A percentile compares a stretch with the other conserved stretches of the same genome.
phyloP scores from a whole-genome alignment of 2,888 invertebrate genomes.

The Patella depressa region DNA sequence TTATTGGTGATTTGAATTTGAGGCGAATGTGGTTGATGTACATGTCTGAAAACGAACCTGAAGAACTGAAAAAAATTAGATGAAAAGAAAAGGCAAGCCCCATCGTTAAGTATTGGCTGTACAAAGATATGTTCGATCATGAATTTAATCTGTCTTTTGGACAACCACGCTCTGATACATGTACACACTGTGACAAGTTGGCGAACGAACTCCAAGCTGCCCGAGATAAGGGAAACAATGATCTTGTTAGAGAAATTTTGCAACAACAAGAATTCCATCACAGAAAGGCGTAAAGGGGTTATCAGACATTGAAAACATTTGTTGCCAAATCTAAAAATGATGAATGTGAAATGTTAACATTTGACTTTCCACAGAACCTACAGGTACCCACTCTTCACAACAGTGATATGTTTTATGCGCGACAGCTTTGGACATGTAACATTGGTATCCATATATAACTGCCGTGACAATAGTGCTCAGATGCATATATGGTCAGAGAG shows the following conservation, averaged over 20 bases:
- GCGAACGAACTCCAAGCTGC: background rate
- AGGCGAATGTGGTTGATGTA: background rate
- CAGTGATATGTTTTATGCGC: slow-evolving; percentile 28
- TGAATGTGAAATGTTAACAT: slow-evolving; percentile 25
- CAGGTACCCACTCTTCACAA: slow-evolving; percentile 24
- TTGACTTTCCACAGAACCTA: slow-evolving; percentile 32
- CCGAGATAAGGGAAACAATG: background rate
- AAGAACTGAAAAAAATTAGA: background rate
- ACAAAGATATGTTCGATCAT: background rate
- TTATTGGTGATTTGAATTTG: background rate
- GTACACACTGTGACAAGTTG: background rate
- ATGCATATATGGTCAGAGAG: slow-evolving; percentile 29
- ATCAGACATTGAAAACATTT: background rate
- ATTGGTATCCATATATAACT: slow-evolving; percentile 30
- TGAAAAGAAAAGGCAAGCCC: background rate
- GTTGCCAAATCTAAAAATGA: background rate
- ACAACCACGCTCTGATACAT: background rate
- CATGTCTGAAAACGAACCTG: background rate
- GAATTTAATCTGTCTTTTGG: background rate
- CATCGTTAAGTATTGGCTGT: background rate
- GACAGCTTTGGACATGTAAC: slow-evolving; percentile 30
- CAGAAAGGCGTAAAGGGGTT: background rate
- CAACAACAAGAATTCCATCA: background rate
- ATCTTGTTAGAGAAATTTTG: background rate
- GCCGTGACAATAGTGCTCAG: slow-evolving; percentile 21